Conservation (phyloP, 2,888 invertebrate species). For the Pyrochroa serraticornis region DNA sequence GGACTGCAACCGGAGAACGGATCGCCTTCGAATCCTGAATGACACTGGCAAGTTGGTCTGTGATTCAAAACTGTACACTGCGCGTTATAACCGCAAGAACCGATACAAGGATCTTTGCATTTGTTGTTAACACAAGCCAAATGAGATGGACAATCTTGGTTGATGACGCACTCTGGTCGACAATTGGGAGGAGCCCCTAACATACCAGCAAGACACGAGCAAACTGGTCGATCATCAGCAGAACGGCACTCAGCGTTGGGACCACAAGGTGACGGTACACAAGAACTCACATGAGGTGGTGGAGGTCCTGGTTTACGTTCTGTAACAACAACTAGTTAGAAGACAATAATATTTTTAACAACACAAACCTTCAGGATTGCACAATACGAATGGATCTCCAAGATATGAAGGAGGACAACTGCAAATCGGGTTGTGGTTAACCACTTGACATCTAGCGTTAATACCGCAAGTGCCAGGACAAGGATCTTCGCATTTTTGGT, state of each 20-base stretch:
- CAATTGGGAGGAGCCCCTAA: constrained; percentile 81
- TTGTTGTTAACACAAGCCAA: constrained; percentile 74
- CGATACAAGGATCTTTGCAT: constrained; percentile 78
- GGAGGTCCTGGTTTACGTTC: constrained; percentile 41
- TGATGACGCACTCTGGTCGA: constrained; percentile 77
- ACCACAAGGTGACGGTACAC: constrained; percentile 76
- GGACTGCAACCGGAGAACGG: constrained; percentile 77
- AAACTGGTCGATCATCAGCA: constrained; percentile 70
- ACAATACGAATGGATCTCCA: constrained; percentile 67
- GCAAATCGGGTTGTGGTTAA: constrained; percentile 69
- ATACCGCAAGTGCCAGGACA: constrained; percentile 67
- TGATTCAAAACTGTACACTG: constrained; percentile 77
- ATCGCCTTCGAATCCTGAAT: constrained; percentile 77
- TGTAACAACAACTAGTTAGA: background rate
- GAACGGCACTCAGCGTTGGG: constrained; percentile 71
- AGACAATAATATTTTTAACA: background rate
- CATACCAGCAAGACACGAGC: constrained; percentile 75
- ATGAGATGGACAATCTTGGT: constrained; percentile 77
- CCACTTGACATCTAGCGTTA: constrained; percentile 64
- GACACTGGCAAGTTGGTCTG: constrained; percentile 76
- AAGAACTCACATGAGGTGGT: constrained; percentile 63
- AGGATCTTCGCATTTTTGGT: constrained; percentile 68
- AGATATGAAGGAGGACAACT: constrained; percentile 64
- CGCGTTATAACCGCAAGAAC: constrained; percentile 78
- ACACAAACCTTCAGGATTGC: constrained; percentile 56